Conservation (phyloP, 2,797 vertebrate genomes). For the Vireo griseus region DNA sequence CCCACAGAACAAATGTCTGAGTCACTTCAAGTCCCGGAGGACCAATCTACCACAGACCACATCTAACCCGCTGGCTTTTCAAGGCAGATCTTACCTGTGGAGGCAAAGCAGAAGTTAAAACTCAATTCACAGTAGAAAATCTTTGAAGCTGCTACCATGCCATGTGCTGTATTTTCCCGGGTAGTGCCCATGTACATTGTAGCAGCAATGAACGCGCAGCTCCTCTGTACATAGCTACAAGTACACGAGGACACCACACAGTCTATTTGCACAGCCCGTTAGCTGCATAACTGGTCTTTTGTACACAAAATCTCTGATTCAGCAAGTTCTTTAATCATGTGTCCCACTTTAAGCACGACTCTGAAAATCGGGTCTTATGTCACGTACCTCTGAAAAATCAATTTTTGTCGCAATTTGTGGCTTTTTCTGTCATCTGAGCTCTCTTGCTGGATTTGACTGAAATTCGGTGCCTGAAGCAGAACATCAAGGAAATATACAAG, state of each 20-base stretch:
- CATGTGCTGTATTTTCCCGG: rapidly evolving
- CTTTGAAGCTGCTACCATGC: not conserved
- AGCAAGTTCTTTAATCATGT: conserved; percentile 33
- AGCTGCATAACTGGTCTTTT: conserved; percentile 49
- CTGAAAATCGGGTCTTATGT: not conserved
- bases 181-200: rapidly evolving
- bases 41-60: not conserved
- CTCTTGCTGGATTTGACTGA: not conserved
- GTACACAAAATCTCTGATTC: conserved; percentile 49
- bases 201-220: not conserved
- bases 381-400: conserved; percentile 7
- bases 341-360: not conserved
- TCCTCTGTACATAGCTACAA: not conserved
- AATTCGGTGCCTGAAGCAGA: not conserved
- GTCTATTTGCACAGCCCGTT: conserved; percentile 1
- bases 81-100: not conserved
- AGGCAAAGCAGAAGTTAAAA: not conserved
- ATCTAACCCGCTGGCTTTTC: not conserved
- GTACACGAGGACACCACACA: not conserved
- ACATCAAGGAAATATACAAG: not conserved
- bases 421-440: not conserved
- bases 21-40: not conserved
- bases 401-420: not conserved
- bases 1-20: not conserved
- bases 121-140: not conserved